Conservation (phyloP, 1,140 invertebrate genomes). For the Scaptomyza pallida region DNA sequence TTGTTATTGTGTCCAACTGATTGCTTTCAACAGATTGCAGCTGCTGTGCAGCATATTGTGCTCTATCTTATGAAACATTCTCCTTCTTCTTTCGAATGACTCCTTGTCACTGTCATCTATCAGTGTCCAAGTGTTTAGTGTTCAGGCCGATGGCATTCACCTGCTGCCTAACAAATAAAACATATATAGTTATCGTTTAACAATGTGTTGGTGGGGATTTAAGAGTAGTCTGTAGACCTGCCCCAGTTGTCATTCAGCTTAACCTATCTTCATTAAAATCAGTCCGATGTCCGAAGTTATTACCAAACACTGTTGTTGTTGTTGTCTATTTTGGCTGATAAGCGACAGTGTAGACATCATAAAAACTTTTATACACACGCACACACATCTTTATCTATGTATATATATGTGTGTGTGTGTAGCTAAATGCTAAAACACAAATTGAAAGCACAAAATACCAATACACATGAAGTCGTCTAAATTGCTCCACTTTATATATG, state of each 20-base stretch:
- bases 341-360: slow-evolving; percentile 74
- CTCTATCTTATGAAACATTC: slow-evolving; percentile 6
- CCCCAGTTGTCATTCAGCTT: slow-evolving; percentile 49
- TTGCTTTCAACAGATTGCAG: slow-evolving; percentile 41
- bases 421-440: slow-evolving; percentile 63
- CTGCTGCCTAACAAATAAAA: slow-evolving; percentile 29
- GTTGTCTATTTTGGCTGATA: slow-evolving; percentile 44
- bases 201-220: neutral
- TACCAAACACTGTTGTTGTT: slow-evolving; percentile 35
- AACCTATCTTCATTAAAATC: slow-evolving; percentile 54
- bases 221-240: slow-evolving; percentile 27
- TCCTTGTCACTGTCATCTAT: slow-evolving; percentile 48
- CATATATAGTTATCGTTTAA: neutral
- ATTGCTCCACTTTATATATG: slow-evolving; percentile 71
- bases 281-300: slow-evolving; percentile 40
- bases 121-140: slow-evolving; percentile 44
- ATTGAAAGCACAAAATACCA: slow-evolving; percentile 52
- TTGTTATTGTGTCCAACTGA: slow-evolving; percentile 21
- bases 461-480: slow-evolving; percentile 66
- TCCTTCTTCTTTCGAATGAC: slow-evolving; percentile 2
- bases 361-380: slow-evolving; percentile 51
- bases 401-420: slow-evolving; percentile 5
- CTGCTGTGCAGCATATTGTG: slow-evolving; percentile 26
- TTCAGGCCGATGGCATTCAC: too few relatives aligned
- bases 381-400: neutral